Percentiles rank a stretch among this genome's conserved stretches.
Conservation (phyloP, 2,888 invertebrate species). For the Noctuana brunneofusca region DNA sequence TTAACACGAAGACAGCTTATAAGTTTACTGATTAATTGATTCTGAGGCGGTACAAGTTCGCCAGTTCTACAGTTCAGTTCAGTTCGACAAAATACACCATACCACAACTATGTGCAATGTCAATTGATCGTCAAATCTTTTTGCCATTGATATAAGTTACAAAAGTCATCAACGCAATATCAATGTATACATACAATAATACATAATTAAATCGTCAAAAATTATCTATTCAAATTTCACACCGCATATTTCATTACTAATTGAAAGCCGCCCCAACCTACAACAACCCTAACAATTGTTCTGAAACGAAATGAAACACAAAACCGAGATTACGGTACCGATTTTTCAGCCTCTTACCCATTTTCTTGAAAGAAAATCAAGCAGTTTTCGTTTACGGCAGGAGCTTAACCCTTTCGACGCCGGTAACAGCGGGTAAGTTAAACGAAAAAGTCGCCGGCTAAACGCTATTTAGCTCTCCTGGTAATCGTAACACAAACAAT, state of each 20-base stretch:
- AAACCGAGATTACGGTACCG: conserved; percentile 36
- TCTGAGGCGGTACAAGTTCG: no score
- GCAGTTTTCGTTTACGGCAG: conserved; percentile 64
- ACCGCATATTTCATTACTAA: conserved; percentile 11
- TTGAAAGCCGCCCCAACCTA: conserved; percentile 5
- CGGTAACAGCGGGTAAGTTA: conserved; percentile 68
- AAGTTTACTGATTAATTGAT: no score
- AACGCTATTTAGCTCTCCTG: conserved; percentile 77
- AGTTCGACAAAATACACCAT: no score
- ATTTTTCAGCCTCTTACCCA: conserved; percentile 42
- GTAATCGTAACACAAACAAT: conserved; percentile 80
- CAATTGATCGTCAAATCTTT: no score
- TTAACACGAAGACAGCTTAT: no score
- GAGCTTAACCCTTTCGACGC: conserved; percentile 71
- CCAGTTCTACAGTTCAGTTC: no score
- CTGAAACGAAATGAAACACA: conserved; percentile 20
- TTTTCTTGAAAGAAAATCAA: conserved; percentile 53
- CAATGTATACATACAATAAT: no score
- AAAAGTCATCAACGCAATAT: no score
- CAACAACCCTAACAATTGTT: conserved; percentile 24
- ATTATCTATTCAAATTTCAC: conserved; percentile 5
- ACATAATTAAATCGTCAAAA: not conserved
- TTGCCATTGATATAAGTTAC: no score
- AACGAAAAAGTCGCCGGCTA: conserved; percentile 72
- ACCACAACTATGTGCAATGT: no score